Base-by-base conservation (phyloP, 35 echinoderm and acorn worm species). In the Strongylocentrotus purpuratus region DNA sequence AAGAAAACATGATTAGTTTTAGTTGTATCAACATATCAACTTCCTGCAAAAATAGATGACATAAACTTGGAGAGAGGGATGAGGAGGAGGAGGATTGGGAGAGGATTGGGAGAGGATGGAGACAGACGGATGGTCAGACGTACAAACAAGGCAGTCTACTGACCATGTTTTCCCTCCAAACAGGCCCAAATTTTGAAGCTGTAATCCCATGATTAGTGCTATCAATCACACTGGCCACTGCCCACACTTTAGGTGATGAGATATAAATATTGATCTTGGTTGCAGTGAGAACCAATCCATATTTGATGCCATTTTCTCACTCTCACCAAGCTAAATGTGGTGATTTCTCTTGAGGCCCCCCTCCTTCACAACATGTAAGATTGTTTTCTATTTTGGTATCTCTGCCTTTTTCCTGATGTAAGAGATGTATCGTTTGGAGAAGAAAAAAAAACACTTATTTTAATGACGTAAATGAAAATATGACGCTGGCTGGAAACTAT, bases 241-340 rank as follows among this genome's bases (percentile, higher is more conserved):
- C 87, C 87, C 10, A 89, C 87, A 89, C 87, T 89, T 89, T 46
- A 45, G 33, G 87, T 46, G 87, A 89, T 89, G 87, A 89, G 87
- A 89, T 89, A 89, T 89, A 89, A 89, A 89, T 89, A 89, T 89
- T 89, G 87, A 89, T 89, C 45, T 33, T 33, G 45, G 87, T 20
- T 89, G 12, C 87, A 89, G 87, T 89, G 87, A 89, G 87, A 89
- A 89, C 15, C 32, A 17, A 45, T 89, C 33, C 87, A 89, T 89
- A 89, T 89, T 89, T 89, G 12, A 89, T 89, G 33, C 15, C 32
- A 9, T 33, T 89, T 89, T 89, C 87, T 89, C 87, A 41, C 87
- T 89, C 33, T 89, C 45, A 33, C 87, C 20, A 78, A 78, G 65
- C 65, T 78, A 78, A 78, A n/a, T 78, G 0, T 8, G 22, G 0